These are phyloP conservation scores for Merops nubicus DNA, from an alignment of 2,113 vertebrate genomes.

Conservation along the genomic window DNA sequence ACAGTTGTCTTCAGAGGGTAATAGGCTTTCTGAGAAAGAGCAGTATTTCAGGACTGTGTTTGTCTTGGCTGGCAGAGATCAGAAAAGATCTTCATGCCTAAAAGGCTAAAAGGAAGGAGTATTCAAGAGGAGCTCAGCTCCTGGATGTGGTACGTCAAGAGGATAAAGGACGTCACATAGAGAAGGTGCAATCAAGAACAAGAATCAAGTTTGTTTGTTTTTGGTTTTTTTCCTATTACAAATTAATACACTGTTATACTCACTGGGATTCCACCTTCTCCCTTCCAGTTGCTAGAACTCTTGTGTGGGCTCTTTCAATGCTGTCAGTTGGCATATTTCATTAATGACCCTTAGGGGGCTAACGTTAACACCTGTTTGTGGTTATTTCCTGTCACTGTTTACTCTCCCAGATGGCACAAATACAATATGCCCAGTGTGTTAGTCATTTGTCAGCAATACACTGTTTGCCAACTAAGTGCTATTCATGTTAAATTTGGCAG, in stretches of 20 bases:
- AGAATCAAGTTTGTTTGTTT: no score
- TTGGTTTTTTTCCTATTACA: not conserved
- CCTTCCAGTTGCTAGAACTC: not conserved
- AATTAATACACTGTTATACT: not conserved
- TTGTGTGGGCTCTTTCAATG: conserved; percentile 9
- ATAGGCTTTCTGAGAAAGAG: not conserved
- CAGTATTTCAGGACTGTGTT: not conserved
- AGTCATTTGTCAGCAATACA: not conserved
- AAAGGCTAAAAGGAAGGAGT: not conserved
- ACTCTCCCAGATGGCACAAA: conserved; percentile 59
- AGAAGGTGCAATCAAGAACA: not conserved
- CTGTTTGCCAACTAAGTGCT: conserved; percentile 22
- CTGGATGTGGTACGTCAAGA: not conserved
- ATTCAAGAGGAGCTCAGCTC: not conserved
- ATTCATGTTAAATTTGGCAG: conserved; percentile 29
- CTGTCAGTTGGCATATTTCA: conserved; percentile 37
- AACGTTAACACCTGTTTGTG: conserved; percentile 69
- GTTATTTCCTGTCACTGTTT: conserved; percentile 68
- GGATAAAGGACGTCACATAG: not conserved
- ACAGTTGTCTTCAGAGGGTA: not conserved
- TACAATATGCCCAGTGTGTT: conserved; percentile 50
- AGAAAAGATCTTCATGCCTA: not conserved
- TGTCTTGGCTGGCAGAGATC: not conserved
- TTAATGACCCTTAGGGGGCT: conserved; percentile 58
- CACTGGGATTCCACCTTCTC: not conserved